These are phyloP conservation scores for Drosophila bifasciata DNA, from an alignment of 1,140 invertebrate genomes.

Conservation along the genomic window DNA sequence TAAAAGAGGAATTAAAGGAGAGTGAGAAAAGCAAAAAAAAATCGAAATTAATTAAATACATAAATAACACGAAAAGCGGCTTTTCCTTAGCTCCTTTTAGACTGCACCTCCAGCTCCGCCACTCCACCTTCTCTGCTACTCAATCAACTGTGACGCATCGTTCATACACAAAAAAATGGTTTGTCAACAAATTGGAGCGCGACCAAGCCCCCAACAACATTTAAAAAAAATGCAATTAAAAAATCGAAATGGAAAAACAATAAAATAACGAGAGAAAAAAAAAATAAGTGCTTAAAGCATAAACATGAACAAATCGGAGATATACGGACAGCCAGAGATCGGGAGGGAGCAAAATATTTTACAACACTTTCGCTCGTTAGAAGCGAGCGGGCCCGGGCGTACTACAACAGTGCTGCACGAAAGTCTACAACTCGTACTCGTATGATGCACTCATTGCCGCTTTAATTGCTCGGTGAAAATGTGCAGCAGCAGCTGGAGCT, in stretches of 20 bases:
- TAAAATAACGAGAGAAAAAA: slow-evolving; percentile 52
- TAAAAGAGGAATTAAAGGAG: not conserved
- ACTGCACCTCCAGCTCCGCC: not conserved
- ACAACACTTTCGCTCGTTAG: slow-evolving; percentile 80
- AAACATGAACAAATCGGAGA: slow-evolving; percentile 21
- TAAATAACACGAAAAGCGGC: slow-evolving; percentile 66
- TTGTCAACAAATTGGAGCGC: slow-evolving; percentile 78
- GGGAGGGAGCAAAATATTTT: slow-evolving; percentile 64
- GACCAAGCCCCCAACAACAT: slow-evolving; percentile 65
- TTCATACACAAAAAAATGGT: slow-evolving; percentile 52
- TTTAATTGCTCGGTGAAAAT: slow-evolving; percentile 61
- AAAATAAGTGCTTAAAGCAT: slow-evolving; percentile 58
- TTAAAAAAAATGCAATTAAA: slow-evolving; percentile 72
- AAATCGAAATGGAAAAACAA: slow-evolving; percentile 73
- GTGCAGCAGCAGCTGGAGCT: slow-evolving; percentile 35
- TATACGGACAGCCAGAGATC: slow-evolving; percentile 20
- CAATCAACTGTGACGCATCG: slow-evolving; percentile 76
- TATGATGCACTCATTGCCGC: slow-evolving; percentile 55
- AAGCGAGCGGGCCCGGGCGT: slow-evolving; percentile 55
- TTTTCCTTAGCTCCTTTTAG: slow-evolving; percentile 7
- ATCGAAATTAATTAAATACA: slow-evolving; percentile 72
- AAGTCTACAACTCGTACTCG: slow-evolving; percentile 43
- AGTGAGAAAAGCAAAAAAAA: slow-evolving; percentile 42
- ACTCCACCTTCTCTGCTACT: slow-evolving; percentile 30
- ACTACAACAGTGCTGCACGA: slow-evolving; percentile 59